These are phyloP conservation scores for Callaeas wilsoni DNA, from an alignment of 2,113 vertebrate species.

Conservation along the genomic window DNA sequence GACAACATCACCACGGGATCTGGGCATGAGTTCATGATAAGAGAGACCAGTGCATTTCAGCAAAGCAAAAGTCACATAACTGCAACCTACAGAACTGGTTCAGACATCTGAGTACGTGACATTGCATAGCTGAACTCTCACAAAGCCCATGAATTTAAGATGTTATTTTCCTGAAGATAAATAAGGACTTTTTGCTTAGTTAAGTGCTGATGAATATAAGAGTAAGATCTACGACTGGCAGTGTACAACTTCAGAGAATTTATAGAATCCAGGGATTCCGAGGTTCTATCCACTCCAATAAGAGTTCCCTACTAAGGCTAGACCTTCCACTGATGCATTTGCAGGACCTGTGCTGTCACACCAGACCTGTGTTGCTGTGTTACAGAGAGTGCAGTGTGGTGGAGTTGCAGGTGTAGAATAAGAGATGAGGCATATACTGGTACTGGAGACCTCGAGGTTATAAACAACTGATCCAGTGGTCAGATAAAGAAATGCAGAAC, in stretches of 20 bases:
- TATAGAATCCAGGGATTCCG: not conserved
- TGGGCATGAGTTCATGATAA: not conserved
- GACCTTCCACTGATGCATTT: not conserved
- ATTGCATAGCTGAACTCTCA: not conserved
- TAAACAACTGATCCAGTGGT: not conserved
- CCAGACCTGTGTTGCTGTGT: not conserved
- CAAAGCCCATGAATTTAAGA: not conserved
- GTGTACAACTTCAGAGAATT: not conserved
- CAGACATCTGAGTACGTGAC: not conserved
- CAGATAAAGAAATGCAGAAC: not conserved
- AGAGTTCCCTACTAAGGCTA: not conserved
- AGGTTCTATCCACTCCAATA: not conserved
- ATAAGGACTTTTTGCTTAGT: not conserved
- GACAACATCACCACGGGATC: not conserved
- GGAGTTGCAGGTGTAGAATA: not conserved
- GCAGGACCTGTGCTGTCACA: not conserved
- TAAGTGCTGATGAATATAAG: not conserved
- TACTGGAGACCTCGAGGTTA: not conserved
- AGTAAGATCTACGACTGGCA: not conserved
- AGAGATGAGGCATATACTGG: not conserved
- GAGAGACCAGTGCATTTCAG: not conserved
- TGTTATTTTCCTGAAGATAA: not conserved
- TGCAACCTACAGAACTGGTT: not conserved
- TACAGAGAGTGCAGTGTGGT: not conserved
- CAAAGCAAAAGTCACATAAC: not conserved